phyloP scores from a whole-genome alignment of 2,797 vertebrate genomes.

The Phrynocephalus forsythii region DNA sequence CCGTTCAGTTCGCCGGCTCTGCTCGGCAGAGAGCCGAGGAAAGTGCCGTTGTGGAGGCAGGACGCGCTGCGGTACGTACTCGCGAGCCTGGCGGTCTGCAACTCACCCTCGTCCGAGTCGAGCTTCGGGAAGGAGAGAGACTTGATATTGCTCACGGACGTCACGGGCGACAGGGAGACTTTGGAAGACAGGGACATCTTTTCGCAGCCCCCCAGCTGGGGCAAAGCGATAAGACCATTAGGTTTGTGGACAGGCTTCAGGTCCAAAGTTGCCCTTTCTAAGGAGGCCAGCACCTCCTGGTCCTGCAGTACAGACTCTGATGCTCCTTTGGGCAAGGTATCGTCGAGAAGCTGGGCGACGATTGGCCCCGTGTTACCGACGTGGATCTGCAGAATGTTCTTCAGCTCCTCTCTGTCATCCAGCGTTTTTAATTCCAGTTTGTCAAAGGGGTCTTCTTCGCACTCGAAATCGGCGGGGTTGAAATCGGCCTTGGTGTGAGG shows the following conservation, averaged over 20 bases:
- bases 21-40: conserved; percentile 79
- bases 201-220: conserved; percentile 88
- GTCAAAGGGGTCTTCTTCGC: conserved; percentile 97
- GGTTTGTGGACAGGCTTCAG: conserved; percentile 90
- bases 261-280: conserved; percentile 76
- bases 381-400: conserved; percentile 91
- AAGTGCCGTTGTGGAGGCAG: conserved; percentile 85
- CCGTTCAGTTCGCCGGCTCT: conserved; percentile 80
- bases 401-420: conserved; percentile 93
- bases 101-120: conserved; percentile 84
- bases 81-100: conserved; percentile 74
- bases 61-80: conserved; percentile 79
- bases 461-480: conserved; percentile 97
- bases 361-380: conserved; percentile 80
- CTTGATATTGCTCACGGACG: conserved; percentile 93
- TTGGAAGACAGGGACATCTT: conserved; percentile 86
- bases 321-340: conserved; percentile 66
- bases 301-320: conserved; percentile 76
- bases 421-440: conserved; percentile 97
- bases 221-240: conserved; percentile 91
- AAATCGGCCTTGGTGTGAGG: conserved; percentile 83
- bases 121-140: conserved; percentile 96
- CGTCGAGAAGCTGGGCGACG: conserved; percentile 78
- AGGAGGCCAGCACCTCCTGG: conserved; percentile 77
- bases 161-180: conserved; percentile 81